A percentile compares a stretch with the other conserved stretches of the same genome.
Conservation (phyloP, 1,140 invertebrate genomes). For the Sycophila sp. region DNA sequence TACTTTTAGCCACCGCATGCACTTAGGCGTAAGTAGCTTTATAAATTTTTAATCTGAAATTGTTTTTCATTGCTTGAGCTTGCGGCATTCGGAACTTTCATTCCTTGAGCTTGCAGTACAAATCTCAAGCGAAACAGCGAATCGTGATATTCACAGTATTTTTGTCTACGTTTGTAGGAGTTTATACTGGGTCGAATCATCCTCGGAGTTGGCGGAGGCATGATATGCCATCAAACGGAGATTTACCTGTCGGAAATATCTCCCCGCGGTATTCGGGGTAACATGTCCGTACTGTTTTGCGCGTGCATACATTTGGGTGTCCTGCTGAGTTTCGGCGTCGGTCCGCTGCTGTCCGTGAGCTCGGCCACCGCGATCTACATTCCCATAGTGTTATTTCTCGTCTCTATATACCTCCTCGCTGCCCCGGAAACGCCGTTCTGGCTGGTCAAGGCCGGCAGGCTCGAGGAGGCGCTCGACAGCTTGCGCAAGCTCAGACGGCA, state of each 20-base stretch:
- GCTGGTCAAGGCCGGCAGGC: neutral
- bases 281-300: neutral
- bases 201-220: neutral
- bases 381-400: neutral
- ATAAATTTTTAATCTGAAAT: no score
- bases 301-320: neutral
- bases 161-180: neutral
- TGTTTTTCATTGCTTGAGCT: no score
- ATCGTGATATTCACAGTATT: no score
- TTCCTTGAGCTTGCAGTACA: no score
- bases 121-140: no score
- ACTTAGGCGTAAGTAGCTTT: no score
- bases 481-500: neutral
- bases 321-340: neutral
- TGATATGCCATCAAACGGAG: neutral
- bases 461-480: neutral
- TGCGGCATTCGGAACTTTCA: no score
- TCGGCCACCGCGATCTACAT: slow-evolving; percentile 1
- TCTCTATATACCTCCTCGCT: neutral
- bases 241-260: slow-evolving; percentile 9
- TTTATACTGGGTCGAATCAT: neutral
- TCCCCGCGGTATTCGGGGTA: neutral
- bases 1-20: no score
- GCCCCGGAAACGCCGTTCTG: slow-evolving; percentile 3
- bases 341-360: neutral